These are phyloP conservation scores for Solenopsis invicta DNA, from an alignment of 1,140 invertebrate genomes.

Conservation along the genomic window DNA sequence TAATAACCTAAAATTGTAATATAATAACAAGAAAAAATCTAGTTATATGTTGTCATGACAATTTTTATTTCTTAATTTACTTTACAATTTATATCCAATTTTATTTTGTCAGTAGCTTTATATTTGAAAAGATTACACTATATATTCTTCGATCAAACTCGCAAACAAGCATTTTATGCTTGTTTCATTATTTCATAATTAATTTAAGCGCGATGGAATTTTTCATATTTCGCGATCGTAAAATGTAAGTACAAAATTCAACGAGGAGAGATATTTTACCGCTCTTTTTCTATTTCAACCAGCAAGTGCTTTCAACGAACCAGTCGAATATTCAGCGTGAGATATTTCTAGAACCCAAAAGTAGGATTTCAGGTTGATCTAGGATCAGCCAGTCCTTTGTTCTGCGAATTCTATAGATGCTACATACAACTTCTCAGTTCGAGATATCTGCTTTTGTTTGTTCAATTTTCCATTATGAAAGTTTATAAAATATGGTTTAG, in stretches of 20 bases:
- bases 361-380: constrained; percentile 44
- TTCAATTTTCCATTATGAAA: neutral
- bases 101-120: neutral
- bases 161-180: constrained; percentile 10
- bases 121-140: constrained; percentile 43
- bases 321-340: constrained; percentile 9
- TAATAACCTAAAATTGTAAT: neutral
- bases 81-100: constrained; percentile 14
- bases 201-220: constrained; percentile 30
- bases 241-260: constrained; percentile 50
- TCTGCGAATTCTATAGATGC: constrained; percentile 32
- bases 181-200: constrained; percentile 35
- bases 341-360: constrained; percentile 40
- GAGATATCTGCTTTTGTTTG: constrained; percentile 25
- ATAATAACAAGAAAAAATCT: neutral
- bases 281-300: constrained; percentile 18
- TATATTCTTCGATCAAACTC: constrained; percentile 21
- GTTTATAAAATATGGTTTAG: neutral
- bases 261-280: constrained; percentile 22
- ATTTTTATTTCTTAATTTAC: neutral
- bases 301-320: neutral
- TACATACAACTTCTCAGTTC: constrained; percentile 21
- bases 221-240: neutral
- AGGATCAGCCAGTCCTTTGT: constrained; percentile 49
- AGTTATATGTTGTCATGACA: neutral